phyloP scores from a whole-genome alignment of 2,113 vertebrate genomes.

The Amblyopsis rosae region DNA sequence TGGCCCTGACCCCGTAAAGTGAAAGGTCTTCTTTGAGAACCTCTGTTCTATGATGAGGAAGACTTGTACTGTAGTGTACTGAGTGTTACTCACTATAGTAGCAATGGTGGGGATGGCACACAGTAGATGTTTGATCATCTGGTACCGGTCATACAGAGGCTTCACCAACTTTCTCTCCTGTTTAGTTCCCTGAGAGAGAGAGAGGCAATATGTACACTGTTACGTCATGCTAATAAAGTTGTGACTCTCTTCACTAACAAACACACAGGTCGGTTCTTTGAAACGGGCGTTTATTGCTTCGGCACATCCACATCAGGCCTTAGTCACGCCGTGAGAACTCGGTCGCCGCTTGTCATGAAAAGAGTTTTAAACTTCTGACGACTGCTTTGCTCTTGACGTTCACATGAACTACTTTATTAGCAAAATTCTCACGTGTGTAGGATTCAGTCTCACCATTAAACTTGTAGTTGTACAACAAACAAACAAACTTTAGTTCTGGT shows the following conservation, averaged over 20 bases:
- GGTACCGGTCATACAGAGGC: slow-evolving; percentile 91
- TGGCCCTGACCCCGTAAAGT: too few relatives aligned
- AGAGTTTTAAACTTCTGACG: too few relatives aligned
- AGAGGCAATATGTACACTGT: neutral
- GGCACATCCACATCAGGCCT: too few relatives aligned
- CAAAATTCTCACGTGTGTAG: neutral
- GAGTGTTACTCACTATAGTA: slow-evolving; percentile 85
- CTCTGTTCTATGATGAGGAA: neutral
- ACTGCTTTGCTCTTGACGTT: too few relatives aligned
- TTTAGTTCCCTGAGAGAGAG: slow-evolving; percentile 77
- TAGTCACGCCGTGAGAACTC: too few relatives aligned
- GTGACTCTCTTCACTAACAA: neutral
- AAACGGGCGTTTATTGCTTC: too few relatives aligned
- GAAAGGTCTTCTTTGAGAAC: too few relatives aligned
- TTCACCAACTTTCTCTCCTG: slow-evolving; percentile 89
- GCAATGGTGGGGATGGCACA: slow-evolving; percentile 86
- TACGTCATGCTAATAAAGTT: neutral
- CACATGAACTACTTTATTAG: too few relatives aligned
- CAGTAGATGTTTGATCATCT: slow-evolving; percentile 89
- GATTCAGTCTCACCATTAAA: too few relatives aligned
- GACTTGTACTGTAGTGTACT: neutral
- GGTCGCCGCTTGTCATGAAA: too few relatives aligned
- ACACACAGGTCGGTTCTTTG: too few relatives aligned
- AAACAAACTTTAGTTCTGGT: slow-evolving; percentile 6
- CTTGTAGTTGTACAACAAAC: slow-evolving; percentile 15